Evolutionary conservation across 2,113 vertebrate species (phyloP), one percentile per base, ranked within the genome.

Genomic region (Collichthys lucidus): DNA sequence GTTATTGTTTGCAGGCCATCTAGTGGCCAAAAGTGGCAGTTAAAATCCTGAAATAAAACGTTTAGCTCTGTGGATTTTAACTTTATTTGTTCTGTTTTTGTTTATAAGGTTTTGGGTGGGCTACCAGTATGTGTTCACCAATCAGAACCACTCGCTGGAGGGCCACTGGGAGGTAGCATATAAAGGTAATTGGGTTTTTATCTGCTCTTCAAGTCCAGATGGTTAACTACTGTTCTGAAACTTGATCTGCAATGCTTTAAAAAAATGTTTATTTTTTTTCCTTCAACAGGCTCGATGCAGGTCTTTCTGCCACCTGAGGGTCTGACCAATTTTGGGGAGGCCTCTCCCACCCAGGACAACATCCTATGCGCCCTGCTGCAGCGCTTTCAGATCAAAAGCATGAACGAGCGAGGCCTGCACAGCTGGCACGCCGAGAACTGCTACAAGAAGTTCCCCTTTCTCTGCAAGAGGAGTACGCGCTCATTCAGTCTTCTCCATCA

Each of bases 361-460:
- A 93, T 99, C 66, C 95, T 98, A 91, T 99, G 98, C 26, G 98
- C 96, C 11, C 98, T 99, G 91, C 96, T 99, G 44, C 97, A 99
- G 83, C 97, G 95, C 61, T 98, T 97, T 87, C 96, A 95, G 90
- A 96, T 97, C 57, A 96, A 96, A 22, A 96, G 93, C 47, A 96
- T 99, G 73, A 96, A 97, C 55, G 97, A 96, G 63, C 94, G 95
- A 0, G 98, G 97, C 65, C 95, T 98, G 20, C 98, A 99, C 94
- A 97, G 98, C 94, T 99, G 98, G 98, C 96, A 96, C 0, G 96
- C 97, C 0, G 97, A 99, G 89, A 98, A 98, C 96, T 99, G 98
- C 95, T 96, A 98, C 16, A 96, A 98, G 89, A 96, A 97, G 76
- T 98, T 98, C 4, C 96, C 98, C 0, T 99, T 99, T 80, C 96